Conservation (phyloP, 2,113 vertebrate genomes). For the Alouatta palliata region DNA sequence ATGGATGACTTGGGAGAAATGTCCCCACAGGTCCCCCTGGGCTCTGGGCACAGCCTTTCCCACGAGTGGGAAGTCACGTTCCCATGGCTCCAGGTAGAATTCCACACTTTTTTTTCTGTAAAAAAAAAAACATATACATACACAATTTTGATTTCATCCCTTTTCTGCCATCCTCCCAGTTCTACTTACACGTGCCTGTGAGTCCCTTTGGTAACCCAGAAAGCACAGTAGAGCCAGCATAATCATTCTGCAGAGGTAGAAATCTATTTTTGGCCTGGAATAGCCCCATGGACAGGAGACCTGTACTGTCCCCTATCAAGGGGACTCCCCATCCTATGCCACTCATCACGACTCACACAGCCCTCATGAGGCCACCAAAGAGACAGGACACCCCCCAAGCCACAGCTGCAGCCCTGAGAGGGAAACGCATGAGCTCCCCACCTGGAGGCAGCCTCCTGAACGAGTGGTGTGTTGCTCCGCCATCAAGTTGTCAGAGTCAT, state of each 20-base stretch:
- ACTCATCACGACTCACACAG: neutral
- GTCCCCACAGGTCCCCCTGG: accelerated
- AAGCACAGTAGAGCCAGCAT: neutral
- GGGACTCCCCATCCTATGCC: neutral
- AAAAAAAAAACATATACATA: neutral
- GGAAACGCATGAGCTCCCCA: accelerated
- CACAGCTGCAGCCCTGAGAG: neutral
- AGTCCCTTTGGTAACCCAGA: neutral
- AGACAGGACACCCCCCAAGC: neutral
- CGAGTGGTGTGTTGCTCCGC: too few relatives aligned
- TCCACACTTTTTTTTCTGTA: too few relatives aligned
- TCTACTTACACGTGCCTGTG: neutral
- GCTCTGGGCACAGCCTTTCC: neutral
- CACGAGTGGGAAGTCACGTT: accelerated
- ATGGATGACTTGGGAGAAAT: accelerated
- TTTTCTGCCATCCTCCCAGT: neutral
- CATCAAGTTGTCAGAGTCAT: accelerated
- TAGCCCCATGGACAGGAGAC: neutral
- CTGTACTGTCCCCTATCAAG: neutral
- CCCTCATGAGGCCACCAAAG: neutral
- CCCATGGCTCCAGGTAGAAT: neutral
- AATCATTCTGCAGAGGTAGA: neutral
- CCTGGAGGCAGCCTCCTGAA: neutral
- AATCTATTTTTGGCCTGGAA: neutral
- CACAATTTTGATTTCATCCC: neutral